Percentiles rank a stretch among this genome's conserved stretches.
Evolutionary conservation across 2,888 invertebrate genomes (phyloP).

Genomic region (Lasioglossum villosulum): DNA sequence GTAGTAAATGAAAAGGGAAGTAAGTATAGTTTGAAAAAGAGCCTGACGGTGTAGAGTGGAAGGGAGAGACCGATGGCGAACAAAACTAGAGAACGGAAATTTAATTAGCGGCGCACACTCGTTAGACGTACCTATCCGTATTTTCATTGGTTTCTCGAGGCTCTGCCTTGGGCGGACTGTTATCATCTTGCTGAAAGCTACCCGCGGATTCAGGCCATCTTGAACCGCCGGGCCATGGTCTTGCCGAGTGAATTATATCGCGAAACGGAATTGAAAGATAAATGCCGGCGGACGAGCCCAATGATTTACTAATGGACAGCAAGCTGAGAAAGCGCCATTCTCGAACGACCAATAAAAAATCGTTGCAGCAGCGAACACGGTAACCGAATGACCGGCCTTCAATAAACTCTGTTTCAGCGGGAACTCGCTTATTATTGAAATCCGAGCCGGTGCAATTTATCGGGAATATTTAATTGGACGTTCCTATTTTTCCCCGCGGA

Average conservation of each 20-base stretch:
- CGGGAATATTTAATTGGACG: slow-evolving; percentile 2
- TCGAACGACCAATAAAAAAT: slow-evolving; percentile 26
- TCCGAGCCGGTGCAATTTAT: slow-evolving; percentile 20
- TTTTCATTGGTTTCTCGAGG: slow-evolving; percentile 63
- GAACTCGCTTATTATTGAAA: slow-evolving; percentile 27
- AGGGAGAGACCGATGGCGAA: slow-evolving; percentile 12
- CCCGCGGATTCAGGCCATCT: slow-evolving; percentile 54
- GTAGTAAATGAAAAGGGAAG: slow-evolving; percentile 26
- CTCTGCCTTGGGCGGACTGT: slow-evolving; percentile 29
- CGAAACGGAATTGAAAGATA: slow-evolving; percentile 54
- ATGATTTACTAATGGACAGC: slow-evolving; percentile 51
- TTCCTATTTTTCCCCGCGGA: not conserved
- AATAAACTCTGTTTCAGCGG: slow-evolving; percentile 20
- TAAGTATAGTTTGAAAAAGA: not conserved
- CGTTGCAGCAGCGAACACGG: slow-evolving; percentile 27
- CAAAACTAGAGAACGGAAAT: slow-evolving; percentile 54
- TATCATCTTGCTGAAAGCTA: slow-evolving; percentile 44
- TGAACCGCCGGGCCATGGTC: slow-evolving; percentile 43
- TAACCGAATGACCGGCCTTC: slow-evolving; percentile 37
- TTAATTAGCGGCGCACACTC: slow-evolving; percentile 73
- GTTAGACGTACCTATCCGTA: slow-evolving; percentile 65
- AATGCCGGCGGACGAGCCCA: slow-evolving; percentile 32
- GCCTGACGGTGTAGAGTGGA: not conserved
- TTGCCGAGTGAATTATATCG: slow-evolving; percentile 57
- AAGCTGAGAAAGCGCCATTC: slow-evolving; percentile 19